Conservation (phyloP, 2,113 vertebrate genomes). For the Carassius auratus region DNA sequence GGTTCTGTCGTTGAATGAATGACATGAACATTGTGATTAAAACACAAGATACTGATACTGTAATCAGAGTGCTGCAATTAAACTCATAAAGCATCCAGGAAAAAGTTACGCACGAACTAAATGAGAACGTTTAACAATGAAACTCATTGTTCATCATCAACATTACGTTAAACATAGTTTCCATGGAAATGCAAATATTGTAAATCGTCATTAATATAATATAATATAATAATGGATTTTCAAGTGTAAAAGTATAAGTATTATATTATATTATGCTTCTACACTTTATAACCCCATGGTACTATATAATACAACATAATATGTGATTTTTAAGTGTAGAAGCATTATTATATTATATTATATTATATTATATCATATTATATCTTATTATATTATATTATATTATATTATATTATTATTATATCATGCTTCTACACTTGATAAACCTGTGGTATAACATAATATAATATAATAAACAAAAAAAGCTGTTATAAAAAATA, state of each 20-base stretch:
- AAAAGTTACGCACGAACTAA: background rate
- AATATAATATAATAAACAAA: too few relatives aligned
- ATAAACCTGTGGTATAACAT: too few relatives aligned
- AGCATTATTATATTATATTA: too few relatives aligned
- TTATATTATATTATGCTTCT: background rate
- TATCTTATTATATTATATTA: too few relatives aligned
- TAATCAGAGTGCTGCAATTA: background rate
- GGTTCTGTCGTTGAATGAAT: too few relatives aligned
- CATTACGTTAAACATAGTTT: background rate
- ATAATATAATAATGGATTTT: background rate
- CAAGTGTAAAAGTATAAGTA: background rate
- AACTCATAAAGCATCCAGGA: background rate
- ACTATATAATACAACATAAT: too few relatives aligned
- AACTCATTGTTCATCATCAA: background rate
- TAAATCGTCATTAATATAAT: background rate
- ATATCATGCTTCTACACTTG: too few relatives aligned
- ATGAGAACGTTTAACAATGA: background rate
- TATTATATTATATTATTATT: too few relatives aligned
- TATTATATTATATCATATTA: too few relatives aligned
- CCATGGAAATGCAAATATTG: background rate
- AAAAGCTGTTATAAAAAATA: background rate
- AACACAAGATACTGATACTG: background rate
- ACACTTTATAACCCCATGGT: too few relatives aligned
- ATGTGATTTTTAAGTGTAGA: too few relatives aligned
- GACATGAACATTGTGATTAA: background rate